Conservation (phyloP, 2,113 vertebrate genomes). For the Daubentonia madagascariensis region DNA sequence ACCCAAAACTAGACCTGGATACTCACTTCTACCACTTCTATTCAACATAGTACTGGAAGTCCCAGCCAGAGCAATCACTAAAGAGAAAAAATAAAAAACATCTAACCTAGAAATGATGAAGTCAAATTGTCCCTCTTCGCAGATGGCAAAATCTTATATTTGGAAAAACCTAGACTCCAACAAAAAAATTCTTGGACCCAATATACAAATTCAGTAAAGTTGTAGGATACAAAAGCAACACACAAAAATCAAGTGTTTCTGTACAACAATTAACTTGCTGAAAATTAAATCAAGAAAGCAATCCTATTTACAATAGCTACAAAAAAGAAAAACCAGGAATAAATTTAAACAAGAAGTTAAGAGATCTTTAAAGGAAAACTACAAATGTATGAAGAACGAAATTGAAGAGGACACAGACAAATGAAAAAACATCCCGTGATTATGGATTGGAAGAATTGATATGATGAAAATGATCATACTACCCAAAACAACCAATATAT, state of each 20-base stretch:
- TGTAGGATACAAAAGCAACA: not conserved
- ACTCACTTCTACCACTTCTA: not conserved
- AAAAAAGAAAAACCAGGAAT: not conserved
- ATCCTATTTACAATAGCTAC: not conserved
- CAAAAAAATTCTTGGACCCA: not conserved
- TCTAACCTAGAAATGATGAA: not conserved
- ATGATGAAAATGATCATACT: too few relatives aligned
- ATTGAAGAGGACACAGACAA: not conserved
- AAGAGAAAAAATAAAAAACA: not conserved
- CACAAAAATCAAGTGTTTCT: not conserved
- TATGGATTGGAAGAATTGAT: too few relatives aligned
- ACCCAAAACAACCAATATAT: too few relatives aligned
- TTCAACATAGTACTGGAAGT: not conserved
- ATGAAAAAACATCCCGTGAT: not conserved
- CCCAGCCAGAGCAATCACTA: not conserved
- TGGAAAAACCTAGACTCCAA: not conserved
- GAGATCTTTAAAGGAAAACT: not conserved
- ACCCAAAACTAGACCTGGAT: not conserved
- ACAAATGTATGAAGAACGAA: not conserved
- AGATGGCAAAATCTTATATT: not conserved
- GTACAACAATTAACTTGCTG: not conserved
- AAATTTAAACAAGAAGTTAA: not conserved
- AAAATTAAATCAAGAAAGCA: not conserved
- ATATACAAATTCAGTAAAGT: not conserved
- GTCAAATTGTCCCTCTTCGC: not conserved